Evolutionary conservation across 2,113 vertebrate genomes (phyloP).

Genomic region (Plestiodon gilberti): DNA sequence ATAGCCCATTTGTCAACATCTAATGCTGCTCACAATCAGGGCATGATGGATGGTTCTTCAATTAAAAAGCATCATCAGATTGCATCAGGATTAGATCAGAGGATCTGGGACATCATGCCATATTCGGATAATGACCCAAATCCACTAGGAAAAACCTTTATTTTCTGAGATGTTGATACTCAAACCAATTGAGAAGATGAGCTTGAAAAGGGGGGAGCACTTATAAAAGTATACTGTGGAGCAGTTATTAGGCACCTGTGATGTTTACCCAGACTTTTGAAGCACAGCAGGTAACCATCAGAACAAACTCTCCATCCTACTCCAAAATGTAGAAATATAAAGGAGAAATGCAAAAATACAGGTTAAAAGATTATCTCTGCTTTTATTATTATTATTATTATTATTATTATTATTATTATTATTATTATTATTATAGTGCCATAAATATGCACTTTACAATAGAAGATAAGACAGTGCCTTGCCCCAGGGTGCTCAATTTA

Average conservation of each 20-base stretch:
- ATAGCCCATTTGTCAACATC: conserved; percentile 7
- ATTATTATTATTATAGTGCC: too few species aligned
- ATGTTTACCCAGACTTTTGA: not conserved
- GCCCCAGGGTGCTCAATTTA: too few species aligned
- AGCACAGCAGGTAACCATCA: not conserved
- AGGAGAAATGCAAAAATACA: not conserved
- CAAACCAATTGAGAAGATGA: not conserved
- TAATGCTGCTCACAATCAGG: conserved; percentile 16
- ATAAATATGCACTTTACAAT: too few species aligned
- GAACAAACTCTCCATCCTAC: not conserved
- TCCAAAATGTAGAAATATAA: not conserved
- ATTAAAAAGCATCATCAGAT: not conserved
- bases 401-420: too few species aligned
- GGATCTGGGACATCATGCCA: not conserved
- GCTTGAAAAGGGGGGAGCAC: too few species aligned
- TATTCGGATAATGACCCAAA: not conserved
- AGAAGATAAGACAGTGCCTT: too few species aligned
- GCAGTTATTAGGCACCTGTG: not conserved
- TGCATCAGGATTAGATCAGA: conserved; percentile 22
- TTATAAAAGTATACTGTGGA: not conserved
- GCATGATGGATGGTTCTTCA: conserved; percentile 40
- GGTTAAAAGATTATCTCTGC: not conserved
- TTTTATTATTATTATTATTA: too few species aligned
- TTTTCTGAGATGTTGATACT: not conserved
- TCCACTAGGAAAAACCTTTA: not conserved